Base-by-base conservation (phyloP, 2,797 vertebrate species). In the Coracias cyanogaster region DNA sequence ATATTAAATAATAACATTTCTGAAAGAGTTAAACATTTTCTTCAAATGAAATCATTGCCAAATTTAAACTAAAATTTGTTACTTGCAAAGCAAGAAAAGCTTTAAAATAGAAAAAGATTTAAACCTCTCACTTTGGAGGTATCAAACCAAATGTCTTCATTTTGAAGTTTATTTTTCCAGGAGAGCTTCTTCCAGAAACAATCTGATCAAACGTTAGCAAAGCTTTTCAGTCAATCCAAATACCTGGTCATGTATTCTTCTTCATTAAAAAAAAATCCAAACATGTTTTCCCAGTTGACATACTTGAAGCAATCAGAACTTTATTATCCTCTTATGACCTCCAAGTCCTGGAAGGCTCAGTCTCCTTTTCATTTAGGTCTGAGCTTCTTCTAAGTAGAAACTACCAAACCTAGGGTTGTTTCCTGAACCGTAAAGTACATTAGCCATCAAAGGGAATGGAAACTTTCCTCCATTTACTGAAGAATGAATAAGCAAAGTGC, bases 401-500 rank as follows among this genome's bases (percentile, higher is more conserved):
- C 64, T 70, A 77, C 64, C 33, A 57, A 93, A 93, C 57, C 78
- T 64, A 84, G 81, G 51, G 52, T 67, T 94, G 93, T 86, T 95
- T 71, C 78, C 65, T 96, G 94, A 96, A 86, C 88, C 83, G 81
- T 89, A 66, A 95, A 95, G 86, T 93, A 74, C 91, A 86, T 95
- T 82, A 93, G 74, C 81, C 24, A 54, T 93, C 88, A 77, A 93
- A 90, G 76, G 78, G 70, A 94, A 86, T 57, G 64, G 73, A 92
- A 97, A 77, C 51, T 86, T 95, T 82, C 80, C 52, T 94, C 70
- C 90, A 41, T 90, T 95, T 89, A 57, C 88, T 93, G 64, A 84
- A 90, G 93, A 94, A 94, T 94, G 96, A 96, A 95, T 93, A 93
- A 95, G 91, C 33, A 54, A 93, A 94, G 71, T 89, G 46, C 91